Evolutionary conservation across 2,888 invertebrate genomes (phyloP).

Genomic region (Sclerodermus sp.): DNA sequence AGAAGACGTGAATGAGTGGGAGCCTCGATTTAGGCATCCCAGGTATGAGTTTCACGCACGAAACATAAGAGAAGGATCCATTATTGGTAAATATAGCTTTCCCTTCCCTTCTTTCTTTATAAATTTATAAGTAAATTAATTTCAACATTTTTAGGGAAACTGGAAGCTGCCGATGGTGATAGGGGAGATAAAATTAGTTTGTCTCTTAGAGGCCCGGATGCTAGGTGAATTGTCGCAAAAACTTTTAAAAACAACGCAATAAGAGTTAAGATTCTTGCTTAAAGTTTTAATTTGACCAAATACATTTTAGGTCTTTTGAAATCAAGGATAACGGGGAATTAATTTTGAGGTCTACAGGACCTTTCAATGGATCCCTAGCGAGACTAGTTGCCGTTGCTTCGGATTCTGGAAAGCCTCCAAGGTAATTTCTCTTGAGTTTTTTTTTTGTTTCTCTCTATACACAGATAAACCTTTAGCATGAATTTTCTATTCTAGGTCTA

Average conservation of each 20-base stretch:
- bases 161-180: slow-evolving; percentile 89
- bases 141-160: slow-evolving; percentile 61
- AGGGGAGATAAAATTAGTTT: slow-evolving; percentile 73
- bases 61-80: slow-evolving; percentile 46
- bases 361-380: slow-evolving; percentile 62
- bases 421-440: no score
- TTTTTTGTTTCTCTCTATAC: no score
- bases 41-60: slow-evolving; percentile 76
- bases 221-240: slow-evolving; percentile 62
- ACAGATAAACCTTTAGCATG: no score
- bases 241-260: background rate
- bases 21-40: slow-evolving; percentile 84
- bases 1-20: slow-evolving; percentile 90
- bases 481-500: slow-evolving; percentile 34
- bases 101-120: no score
- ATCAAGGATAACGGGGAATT: slow-evolving; percentile 71
- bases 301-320: slow-evolving; percentile 64
- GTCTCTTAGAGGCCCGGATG: slow-evolving; percentile 71
- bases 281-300: background rate
- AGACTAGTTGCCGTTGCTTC: slow-evolving; percentile 81
- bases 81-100: slow-evolving; percentile 39
- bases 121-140: background rate
- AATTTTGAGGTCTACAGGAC: slow-evolving; percentile 49
- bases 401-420: slow-evolving; percentile 82
- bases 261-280: background rate